Percentiles rank a stretch among this genome's conserved stretches.
Evolutionary conservation across 2,888 invertebrate genomes (phyloP).

Genomic region (Tenthredo notha): DNA sequence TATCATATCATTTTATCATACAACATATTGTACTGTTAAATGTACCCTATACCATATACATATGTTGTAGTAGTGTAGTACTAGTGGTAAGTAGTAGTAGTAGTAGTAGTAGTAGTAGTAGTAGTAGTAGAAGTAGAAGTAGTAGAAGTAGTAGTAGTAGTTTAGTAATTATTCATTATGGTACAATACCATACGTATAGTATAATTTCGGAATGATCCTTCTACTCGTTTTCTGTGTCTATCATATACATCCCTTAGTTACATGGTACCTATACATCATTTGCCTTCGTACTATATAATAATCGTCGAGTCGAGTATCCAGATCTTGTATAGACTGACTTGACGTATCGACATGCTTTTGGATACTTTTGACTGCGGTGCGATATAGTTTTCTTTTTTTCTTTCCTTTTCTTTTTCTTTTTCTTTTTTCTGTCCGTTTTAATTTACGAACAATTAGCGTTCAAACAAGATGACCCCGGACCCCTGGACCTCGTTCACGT

Average conservation of each 20-base stretch:
- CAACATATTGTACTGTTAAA: constrained; percentile 3
- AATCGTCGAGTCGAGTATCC: not conserved
- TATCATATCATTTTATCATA: constrained; percentile 33
- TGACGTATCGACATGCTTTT: not conserved
- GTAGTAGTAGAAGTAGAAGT: not conserved
- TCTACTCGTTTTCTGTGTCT: not conserved
- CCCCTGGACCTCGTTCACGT: too few relatives aligned
- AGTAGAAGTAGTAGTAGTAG: not conserved
- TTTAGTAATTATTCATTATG: not conserved
- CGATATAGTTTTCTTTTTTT: not conserved
- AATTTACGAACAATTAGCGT: not conserved
- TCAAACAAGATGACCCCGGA: too few relatives aligned
- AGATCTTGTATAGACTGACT: not conserved
- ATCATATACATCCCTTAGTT: not conserved
- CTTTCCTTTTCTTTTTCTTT: not conserved
- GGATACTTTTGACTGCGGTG: not conserved
- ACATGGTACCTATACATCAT: not conserved
- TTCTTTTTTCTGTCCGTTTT: not conserved
- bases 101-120: constrained; percentile 5
- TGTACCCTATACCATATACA: constrained; percentile 28
- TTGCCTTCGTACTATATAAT: too few relatives aligned
- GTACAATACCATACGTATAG: not conserved
- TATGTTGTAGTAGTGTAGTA: not conserved
- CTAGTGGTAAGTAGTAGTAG: not conserved
- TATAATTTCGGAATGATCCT: not conserved